phyloP scores from a whole-genome alignment of 2,888 invertebrate species.

The Corbicula japonica region DNA sequence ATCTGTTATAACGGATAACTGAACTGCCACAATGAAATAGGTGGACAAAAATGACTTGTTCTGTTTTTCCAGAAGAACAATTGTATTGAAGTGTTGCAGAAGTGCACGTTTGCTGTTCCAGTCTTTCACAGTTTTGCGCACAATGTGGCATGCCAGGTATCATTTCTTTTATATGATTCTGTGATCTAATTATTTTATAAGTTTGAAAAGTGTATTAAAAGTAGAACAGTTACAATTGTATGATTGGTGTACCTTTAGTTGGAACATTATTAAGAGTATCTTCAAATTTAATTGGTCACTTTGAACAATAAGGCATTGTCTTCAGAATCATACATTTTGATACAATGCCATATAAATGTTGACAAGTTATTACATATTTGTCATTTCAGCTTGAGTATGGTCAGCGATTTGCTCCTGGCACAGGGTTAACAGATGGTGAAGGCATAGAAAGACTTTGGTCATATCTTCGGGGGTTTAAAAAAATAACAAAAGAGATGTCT shows the following conservation, averaged over 20 bases:
- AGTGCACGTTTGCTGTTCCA: slow-evolving; percentile 19
- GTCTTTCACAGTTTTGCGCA: slow-evolving; percentile 42
- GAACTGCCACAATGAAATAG: no score
- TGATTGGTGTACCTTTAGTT: no score
- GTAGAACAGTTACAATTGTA: not conserved
- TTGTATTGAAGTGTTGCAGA: slow-evolving; percentile 5
- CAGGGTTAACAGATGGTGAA: slow-evolving; percentile 40
- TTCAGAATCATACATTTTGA: no score
- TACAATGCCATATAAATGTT: no score
- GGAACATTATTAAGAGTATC: no score
- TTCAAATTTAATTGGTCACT: no score
- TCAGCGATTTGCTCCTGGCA: slow-evolving; percentile 16
- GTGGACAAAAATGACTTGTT: no score
- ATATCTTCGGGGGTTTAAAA: slow-evolving; percentile 26
- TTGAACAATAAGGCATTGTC: no score
- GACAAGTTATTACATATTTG: no score
- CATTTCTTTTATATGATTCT: not conserved
- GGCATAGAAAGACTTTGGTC: slow-evolving; percentile 38
- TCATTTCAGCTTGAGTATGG: slow-evolving; percentile 39
- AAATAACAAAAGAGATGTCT: slow-evolving; percentile 34
- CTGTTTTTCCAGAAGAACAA: no score
- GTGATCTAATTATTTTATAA: not conserved
- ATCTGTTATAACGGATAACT: no score
- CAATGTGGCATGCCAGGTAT: slow-evolving; percentile 25
- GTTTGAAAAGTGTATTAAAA: not conserved